Evolutionary conservation across 2,797 vertebrate species (phyloP).

Genomic region (Gobio occitaniae): DNA sequence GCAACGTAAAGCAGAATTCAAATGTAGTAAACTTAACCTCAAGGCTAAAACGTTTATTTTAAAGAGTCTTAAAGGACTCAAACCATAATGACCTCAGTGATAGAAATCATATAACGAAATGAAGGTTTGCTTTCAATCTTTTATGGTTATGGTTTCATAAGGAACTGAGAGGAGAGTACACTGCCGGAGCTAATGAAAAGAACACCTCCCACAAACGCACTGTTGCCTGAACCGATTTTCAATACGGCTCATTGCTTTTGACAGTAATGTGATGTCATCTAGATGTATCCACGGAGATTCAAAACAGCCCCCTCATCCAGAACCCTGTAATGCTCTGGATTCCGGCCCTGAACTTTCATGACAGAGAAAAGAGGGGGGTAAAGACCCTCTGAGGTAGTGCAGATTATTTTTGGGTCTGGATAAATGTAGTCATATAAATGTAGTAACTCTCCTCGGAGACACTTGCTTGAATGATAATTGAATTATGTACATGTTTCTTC

Average conservation of each 20-base stretch:
- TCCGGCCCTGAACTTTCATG: slow-evolving; percentile 22
- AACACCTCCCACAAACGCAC: slow-evolving; percentile 30
- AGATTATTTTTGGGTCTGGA: slow-evolving; percentile 24
- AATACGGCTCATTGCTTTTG: slow-evolving; percentile 44
- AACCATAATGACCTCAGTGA: slow-evolving; percentile 54
- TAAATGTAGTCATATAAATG: slow-evolving; percentile 24
- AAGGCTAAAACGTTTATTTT: slow-evolving; percentile 43
- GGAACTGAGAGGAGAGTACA: slow-evolving; percentile 43
- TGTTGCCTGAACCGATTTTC: slow-evolving; percentile 40
- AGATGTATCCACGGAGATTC: slow-evolving; percentile 17
- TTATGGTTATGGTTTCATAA: slow-evolving; percentile 43
- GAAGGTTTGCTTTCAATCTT: slow-evolving; percentile 53
- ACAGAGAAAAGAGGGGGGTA: neutral
- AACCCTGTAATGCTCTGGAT: slow-evolving; percentile 39
- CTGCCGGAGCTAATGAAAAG: slow-evolving; percentile 50
- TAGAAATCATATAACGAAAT: slow-evolving; percentile 45
- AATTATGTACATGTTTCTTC: slow-evolving; percentile 24
- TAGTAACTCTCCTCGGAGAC: slow-evolving; percentile 8
- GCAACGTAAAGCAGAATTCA: neutral
- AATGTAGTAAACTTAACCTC: slow-evolving; percentile 30
- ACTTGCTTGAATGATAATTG: neutral
- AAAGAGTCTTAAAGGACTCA: slow-evolving; percentile 45
- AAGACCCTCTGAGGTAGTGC: slow-evolving; percentile 1
- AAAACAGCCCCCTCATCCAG: slow-evolving; percentile 35
- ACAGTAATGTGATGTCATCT: slow-evolving; percentile 59